A percentile compares a stretch with the other conserved stretches of the same genome.
phyloP scores from a whole-genome alignment of 1,140 invertebrate genomes.

The Drosophila prosaltans region DNA sequence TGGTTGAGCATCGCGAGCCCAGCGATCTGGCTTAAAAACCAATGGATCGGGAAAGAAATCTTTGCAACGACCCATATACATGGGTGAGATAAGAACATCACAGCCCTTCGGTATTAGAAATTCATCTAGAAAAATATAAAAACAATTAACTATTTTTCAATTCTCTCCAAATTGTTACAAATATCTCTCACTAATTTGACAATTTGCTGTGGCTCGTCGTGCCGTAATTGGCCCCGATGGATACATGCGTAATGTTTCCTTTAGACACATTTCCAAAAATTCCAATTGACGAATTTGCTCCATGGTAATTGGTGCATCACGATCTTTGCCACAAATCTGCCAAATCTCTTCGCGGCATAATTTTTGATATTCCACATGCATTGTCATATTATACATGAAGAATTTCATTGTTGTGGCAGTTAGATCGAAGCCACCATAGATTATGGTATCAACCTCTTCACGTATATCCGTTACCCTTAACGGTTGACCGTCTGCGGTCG shows the following conservation, averaged over 20 bases:
- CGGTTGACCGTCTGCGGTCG: slow-evolving; percentile 83
- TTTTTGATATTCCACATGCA: slow-evolving; percentile 82
- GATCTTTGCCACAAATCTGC: slow-evolving; percentile 84
- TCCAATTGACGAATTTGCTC: slow-evolving; percentile 85
- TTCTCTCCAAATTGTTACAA: too few species aligned
- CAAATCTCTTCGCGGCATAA: slow-evolving; percentile 86
- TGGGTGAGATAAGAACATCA: slow-evolving; percentile 58
- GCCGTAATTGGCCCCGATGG: slow-evolving; percentile 92
- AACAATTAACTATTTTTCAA: too few species aligned
- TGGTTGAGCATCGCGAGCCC: slow-evolving; percentile 81
- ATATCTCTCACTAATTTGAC: slow-evolving; percentile 57
- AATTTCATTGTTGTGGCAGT: slow-evolving; percentile 61
- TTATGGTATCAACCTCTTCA: slow-evolving; percentile 88
- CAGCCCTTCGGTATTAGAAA: slow-evolving; percentile 63
- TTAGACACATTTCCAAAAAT: slow-evolving; percentile 86
- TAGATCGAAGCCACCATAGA: slow-evolving; percentile 85
- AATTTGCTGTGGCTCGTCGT: slow-evolving; percentile 80
- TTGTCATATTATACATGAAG: slow-evolving; percentile 69
- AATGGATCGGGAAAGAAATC: slow-evolving; percentile 88
- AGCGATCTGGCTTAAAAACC: slow-evolving; percentile 90
- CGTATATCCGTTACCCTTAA: slow-evolving; percentile 86
- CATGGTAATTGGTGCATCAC: slow-evolving; percentile 80
- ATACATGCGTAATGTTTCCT: slow-evolving; percentile 89
- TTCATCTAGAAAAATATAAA: slow-evolving; percentile 38
- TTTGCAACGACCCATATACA: slow-evolving; percentile 65